Base-by-base conservation (phyloP, 2,797 vertebrate species). In the Bradypodion ventrale region DNA sequence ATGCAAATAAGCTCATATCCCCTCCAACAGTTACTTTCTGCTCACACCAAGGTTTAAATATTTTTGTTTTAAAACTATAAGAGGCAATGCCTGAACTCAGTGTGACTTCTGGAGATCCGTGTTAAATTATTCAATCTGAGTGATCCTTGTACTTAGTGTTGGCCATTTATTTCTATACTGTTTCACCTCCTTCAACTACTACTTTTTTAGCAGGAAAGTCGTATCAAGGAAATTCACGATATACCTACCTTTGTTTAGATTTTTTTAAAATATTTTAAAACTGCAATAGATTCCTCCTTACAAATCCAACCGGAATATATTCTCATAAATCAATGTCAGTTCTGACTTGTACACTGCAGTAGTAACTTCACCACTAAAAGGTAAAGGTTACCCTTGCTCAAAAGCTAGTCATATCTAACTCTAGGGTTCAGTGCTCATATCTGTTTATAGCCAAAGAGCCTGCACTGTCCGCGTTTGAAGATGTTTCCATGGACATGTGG, bases 281-380 rank as follows among this genome's bases (percentile, higher is more conserved):
- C 56, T 74, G 29, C 32, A 40, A 40, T 42, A 74, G 56, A 74
- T 40, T 23, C 52, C 16, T 25, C 32, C 29, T 59, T 1, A 13
- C 44, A 85, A 75, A 42, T 29, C 75, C 63, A 9, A 0, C 1
- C 3, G 0, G 25, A 69, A 21, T 0, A 0, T 1, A 1, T 0
- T 0, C 1, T 1, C 42, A 7, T 66, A 35, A 74, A 5, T 0
- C 44, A 6, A 27, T 49, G 63, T 78, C 56, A 78, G 84, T 23
- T 29, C 7, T 42, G 32, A 35, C 8, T 66, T 56, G n/a, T 42
- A 63, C 6, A 59, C 40, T 42, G 63, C 6, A 68, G 21, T 35
- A 85, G 23, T n/a, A n/a, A n/a, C n/a, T n/a, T n/a, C n/a, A n/a
- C n/a, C n/a, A n/a, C n/a, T n/a, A n/a, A n/a, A n/a, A n/a, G n/a